phyloP scores from a whole-genome alignment of 2,888 invertebrate genomes.

The Argynnis bischoffii region DNA sequence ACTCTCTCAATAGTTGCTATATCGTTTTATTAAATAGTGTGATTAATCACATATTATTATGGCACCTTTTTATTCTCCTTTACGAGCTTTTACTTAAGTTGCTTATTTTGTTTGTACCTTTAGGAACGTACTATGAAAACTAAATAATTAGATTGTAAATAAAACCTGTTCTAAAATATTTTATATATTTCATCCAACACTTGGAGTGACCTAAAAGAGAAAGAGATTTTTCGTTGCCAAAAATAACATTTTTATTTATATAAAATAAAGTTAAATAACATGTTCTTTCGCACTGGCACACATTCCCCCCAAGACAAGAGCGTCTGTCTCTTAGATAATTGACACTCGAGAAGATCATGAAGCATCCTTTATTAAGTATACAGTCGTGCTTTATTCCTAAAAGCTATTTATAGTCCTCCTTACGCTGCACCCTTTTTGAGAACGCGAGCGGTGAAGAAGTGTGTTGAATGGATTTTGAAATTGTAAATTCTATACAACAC shows the following conservation, averaged over 20 bases:
- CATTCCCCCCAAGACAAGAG: constrained; percentile 2
- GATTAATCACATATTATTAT: too few relatives aligned
- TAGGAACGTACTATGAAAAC: too few relatives aligned
- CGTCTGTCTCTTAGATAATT: constrained; percentile 19
- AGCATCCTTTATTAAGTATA: constrained; percentile 18
- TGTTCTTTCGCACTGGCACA: not conserved
- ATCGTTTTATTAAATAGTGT: too few relatives aligned
- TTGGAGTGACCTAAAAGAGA: too few relatives aligned
- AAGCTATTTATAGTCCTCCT: constrained; percentile 27
- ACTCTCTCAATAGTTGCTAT: too few relatives aligned
- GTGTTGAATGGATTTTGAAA: not conserved
- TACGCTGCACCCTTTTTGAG: constrained; percentile 6
- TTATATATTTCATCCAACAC: not conserved
- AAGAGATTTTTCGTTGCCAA: too few relatives aligned
- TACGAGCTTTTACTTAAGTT: too few relatives aligned
- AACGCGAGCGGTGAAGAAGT: constrained; percentile 4
- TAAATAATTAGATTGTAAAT: too few relatives aligned
- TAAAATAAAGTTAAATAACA: not conserved
- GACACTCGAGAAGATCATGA: constrained; percentile 19
- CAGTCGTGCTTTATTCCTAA: constrained; percentile 20
- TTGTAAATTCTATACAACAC: not conserved
- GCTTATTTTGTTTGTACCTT: too few relatives aligned
- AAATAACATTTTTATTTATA: not conserved
- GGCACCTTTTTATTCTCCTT: too few relatives aligned
- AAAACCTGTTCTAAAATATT: too few relatives aligned